Conservation (phyloP, 53 echinoderm and acorn worm species). For the Holothuria scabra region DNA sequence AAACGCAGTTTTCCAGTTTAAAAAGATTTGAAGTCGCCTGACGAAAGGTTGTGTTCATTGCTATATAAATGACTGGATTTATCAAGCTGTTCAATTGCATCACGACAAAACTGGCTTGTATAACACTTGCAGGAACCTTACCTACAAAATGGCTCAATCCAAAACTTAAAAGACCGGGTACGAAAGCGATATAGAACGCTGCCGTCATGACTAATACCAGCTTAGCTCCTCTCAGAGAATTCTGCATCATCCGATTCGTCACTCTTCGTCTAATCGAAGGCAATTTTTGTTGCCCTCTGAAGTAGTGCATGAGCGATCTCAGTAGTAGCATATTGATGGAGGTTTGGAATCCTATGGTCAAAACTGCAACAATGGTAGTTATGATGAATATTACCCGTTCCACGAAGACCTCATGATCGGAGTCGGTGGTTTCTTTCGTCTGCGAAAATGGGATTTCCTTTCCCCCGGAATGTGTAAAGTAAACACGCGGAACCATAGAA, state of each 20-base stretch:
- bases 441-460: not conserved
- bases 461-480: not conserved
- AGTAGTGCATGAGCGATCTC: too few species aligned
- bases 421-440: too few species aligned
- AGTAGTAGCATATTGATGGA: not conserved
- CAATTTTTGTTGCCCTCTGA: too few species aligned
- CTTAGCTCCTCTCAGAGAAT: not conserved
- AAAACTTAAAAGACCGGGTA: not conserved
- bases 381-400: not conserved
- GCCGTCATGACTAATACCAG: conserved; percentile 10
- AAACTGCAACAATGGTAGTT: not conserved
- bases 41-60: conserved; percentile 5
- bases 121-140: not conserved
- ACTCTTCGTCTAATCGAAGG: too few species aligned
- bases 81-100: conserved; percentile 15
- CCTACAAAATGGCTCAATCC: not conserved
- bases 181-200: conserved; percentile 14
- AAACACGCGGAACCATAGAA: not conserved
- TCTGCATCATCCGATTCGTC: too few species aligned
- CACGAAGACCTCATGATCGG: not conserved
- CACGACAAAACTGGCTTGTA: not conserved
- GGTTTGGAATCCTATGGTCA: not conserved
- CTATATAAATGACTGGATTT: conserved; percentile 22
- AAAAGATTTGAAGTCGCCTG: too few species aligned
- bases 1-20: too few species aligned